phyloP scores from a whole-genome alignment of 2,113 vertebrate genomes.

The Electrona antarctica region DNA sequence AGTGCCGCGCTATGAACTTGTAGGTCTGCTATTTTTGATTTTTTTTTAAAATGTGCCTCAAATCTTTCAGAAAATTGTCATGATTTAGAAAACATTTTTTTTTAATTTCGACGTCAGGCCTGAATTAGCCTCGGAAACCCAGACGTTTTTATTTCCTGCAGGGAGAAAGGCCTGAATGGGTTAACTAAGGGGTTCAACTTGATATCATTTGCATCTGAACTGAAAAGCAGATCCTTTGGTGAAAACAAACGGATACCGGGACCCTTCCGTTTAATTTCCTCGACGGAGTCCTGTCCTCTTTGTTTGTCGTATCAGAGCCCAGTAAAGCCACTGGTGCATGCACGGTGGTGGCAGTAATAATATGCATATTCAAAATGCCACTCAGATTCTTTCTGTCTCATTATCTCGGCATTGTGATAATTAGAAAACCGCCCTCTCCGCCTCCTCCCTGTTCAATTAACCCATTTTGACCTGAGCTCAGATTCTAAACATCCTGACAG shows the following conservation, averaged over 20 bases:
- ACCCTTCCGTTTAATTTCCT: not conserved
- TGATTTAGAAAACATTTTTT: too few species aligned
- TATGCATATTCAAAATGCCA: slow-evolving; percentile 58
- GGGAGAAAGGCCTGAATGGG: too few species aligned
- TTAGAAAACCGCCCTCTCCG: slow-evolving; percentile 43
- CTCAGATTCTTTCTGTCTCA: slow-evolving; percentile 33
- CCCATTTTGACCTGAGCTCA: too few species aligned
- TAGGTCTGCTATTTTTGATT: too few species aligned
- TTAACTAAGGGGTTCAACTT: not conserved
- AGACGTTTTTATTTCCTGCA: too few species aligned
- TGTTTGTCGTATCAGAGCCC: slow-evolving; percentile 38
- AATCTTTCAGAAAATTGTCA: too few species aligned
- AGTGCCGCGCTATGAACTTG: too few species aligned
- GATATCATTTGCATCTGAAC: slow-evolving; percentile 4
- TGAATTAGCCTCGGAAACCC: too few species aligned
- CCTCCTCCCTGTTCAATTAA: slow-evolving; percentile 50
- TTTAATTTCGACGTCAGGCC: too few species aligned
- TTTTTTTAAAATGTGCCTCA: too few species aligned
- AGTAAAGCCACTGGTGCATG: slow-evolving; percentile 17
- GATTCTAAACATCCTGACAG: too few species aligned
- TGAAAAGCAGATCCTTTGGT: slow-evolving; percentile 15
- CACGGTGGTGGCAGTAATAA: slow-evolving; percentile 41
- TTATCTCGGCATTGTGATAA: slow-evolving; percentile 58
- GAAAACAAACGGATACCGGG: not conserved
- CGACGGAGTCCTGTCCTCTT: slow-evolving; percentile 4